These are phyloP conservation scores for Pseudomugil tenellus DNA, from an alignment of 2,797 vertebrate genomes.

Conservation along the genomic window DNA sequence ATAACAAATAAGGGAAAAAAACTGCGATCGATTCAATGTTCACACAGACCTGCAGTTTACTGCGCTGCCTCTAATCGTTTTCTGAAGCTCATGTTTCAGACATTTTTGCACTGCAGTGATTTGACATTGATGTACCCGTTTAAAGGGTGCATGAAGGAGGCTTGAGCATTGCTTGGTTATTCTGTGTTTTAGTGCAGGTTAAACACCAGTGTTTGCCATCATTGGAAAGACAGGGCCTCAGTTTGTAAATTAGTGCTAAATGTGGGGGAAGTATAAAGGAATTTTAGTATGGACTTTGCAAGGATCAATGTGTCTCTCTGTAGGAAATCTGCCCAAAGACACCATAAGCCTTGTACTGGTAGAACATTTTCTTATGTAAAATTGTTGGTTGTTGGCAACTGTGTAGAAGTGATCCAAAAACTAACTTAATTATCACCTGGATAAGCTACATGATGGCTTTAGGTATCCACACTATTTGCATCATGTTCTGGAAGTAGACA, in stretches of 20 bases:
- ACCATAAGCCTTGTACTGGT: constrained; percentile 14
- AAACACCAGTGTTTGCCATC: constrained; percentile 26
- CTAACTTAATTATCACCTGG: background rate
- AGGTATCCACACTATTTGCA: background rate
- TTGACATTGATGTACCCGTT: background rate
- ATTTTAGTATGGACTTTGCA: constrained; percentile 24
- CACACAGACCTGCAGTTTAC: too few species aligned
- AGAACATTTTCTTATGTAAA: constrained; percentile 19
- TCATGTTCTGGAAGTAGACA: background rate
- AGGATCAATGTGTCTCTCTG: constrained; percentile 31
- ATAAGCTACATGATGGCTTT: background rate
- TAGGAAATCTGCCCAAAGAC: constrained; percentile 38
- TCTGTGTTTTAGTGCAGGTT: constrained; percentile 24
- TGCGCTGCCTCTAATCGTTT: too few species aligned
- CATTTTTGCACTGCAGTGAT: background rate
- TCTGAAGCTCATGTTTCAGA: too few species aligned
- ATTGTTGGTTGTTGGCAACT: constrained; percentile 15
- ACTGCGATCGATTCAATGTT: too few species aligned
- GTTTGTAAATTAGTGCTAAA: constrained; percentile 37
- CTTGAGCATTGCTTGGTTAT: background rate
- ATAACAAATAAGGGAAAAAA: too few species aligned
- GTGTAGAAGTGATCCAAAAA: background rate
- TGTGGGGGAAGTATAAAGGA: constrained; percentile 22
- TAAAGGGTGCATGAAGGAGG: too few species aligned
- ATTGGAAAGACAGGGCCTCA: background rate